phyloP scores from a whole-genome alignment of 1,140 invertebrate species.

The Colletes latitarsis region DNA sequence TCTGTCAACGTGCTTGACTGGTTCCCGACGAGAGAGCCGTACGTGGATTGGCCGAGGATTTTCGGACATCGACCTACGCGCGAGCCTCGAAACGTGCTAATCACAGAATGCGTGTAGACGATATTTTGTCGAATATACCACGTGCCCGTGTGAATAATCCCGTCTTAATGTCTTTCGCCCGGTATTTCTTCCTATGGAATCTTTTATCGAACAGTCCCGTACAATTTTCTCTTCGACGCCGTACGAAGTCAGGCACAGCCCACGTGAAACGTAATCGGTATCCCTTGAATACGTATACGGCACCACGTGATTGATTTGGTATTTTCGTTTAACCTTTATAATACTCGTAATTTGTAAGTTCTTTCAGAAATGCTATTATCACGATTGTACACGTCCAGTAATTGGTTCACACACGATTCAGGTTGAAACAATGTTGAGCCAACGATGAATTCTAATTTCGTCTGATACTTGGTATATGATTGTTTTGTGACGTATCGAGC shows the following conservation, averaged over 20 bases:
- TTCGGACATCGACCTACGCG: conserved; percentile 46
- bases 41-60: conserved; percentile 67
- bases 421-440: not conserved
- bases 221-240: not conserved
- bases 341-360: conserved; percentile 25
- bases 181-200: not conserved
- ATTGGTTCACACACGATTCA: not conserved
- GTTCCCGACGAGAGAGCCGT: conserved; percentile 67
- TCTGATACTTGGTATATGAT: not conserved
- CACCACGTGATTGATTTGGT: conserved; percentile 39
- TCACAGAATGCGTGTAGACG: conserved; percentile 2
- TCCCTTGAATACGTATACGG: conserved; percentile 9
- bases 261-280: conserved; percentile 34
- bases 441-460: not conserved
- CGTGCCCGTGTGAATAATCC: not conserved
- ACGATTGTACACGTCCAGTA: not conserved
- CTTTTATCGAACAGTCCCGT: not conserved
- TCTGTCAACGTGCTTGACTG: conserved; percentile 76
- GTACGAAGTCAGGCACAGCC: not conserved
- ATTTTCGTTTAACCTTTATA: conserved; percentile 34
- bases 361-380: conserved; percentile 12
- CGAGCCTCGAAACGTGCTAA: conserved; percentile 49
- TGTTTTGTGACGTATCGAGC: not conserved
- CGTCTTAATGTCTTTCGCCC: not conserved
- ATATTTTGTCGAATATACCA: not conserved